phyloP scores from a whole-genome alignment of 2,113 vertebrate species.

The Willisornis vidua region DNA sequence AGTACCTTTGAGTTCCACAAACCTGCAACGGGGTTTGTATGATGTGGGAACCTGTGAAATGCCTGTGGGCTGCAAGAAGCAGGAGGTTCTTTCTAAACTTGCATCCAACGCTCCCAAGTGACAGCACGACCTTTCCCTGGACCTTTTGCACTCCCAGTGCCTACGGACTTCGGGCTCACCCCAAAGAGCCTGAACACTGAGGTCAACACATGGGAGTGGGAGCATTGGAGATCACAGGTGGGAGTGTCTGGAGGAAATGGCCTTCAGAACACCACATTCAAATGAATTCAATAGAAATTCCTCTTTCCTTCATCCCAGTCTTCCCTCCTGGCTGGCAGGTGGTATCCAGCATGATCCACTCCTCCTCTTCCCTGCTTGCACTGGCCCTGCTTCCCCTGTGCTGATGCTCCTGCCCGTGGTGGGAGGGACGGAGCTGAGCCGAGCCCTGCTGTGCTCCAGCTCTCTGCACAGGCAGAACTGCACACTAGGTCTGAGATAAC shows the following conservation, averaged over 20 bases:
- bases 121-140: fast-evolving
- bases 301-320: not conserved
- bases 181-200: not conserved
- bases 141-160: fast-evolving
- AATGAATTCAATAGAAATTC: fast-evolving
- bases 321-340: not conserved
- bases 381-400: not conserved
- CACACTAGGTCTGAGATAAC: fast-evolving
- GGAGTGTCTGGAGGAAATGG: not conserved
- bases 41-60: not conserved
- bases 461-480: not conserved
- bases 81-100: not conserved
- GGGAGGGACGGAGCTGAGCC: fast-evolving
- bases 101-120: not conserved
- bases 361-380: not conserved
- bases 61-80: not conserved
- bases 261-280: not conserved
- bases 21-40: not conserved
- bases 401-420: fast-evolving
- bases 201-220: fast-evolving
- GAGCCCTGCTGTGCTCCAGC: not conserved
- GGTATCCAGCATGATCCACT: fast-evolving
- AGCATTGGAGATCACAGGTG: not conserved
- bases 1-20: not conserved
- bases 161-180: not conserved